phyloP scores from a whole-genome alignment of 2,113 vertebrate genomes.

The Emydura subglobosa region DNA sequence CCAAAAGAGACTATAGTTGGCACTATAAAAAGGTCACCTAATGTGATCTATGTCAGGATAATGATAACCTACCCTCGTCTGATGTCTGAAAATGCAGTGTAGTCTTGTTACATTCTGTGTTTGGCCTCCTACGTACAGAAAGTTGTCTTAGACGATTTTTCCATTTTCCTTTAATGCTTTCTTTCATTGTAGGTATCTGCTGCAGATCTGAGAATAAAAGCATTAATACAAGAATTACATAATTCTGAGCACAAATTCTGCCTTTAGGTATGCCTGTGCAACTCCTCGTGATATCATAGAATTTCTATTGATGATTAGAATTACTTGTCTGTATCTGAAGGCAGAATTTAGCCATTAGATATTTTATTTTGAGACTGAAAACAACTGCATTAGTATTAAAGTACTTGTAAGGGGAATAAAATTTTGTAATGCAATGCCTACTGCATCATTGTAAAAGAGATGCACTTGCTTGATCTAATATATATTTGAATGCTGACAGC shows the following conservation, averaged over 20 bases:
- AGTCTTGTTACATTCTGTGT: not conserved
- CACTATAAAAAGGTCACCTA: not conserved
- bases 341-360: not conserved
- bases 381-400: not conserved
- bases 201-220: not conserved
- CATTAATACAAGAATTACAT: not conserved
- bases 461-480: not conserved
- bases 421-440: not conserved
- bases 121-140: not conserved
- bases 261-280: not conserved
- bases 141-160: not conserved
- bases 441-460: not conserved
- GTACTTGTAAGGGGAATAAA: not conserved
- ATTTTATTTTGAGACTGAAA: not conserved
- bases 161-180: not conserved
- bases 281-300: not conserved
- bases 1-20: not conserved
- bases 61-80: not conserved
- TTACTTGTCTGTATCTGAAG: not conserved
- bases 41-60: not conserved
- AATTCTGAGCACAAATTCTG: not conserved
- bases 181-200: not conserved
- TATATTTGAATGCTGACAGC: constrained; percentile 15
- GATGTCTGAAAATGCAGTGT: not conserved
- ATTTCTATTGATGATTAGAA: constrained; percentile 10